These are phyloP conservation scores for Sitta europaea DNA, from an alignment of 2,113 vertebrate genomes.

Conservation along the genomic window DNA sequence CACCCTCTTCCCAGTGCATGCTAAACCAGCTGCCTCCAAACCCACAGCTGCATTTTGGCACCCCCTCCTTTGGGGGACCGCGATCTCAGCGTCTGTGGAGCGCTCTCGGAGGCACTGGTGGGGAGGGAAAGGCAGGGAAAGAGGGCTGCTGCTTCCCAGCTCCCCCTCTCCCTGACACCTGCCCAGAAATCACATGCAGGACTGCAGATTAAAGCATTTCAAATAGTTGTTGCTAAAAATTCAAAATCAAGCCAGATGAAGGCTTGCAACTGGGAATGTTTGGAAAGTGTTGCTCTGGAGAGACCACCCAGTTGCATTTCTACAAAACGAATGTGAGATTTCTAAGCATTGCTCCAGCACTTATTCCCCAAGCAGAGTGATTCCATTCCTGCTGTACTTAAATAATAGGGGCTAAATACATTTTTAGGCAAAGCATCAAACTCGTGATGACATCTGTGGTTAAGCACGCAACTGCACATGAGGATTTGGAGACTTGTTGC, in stretches of 20 bases:
- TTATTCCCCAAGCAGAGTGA: neutral
- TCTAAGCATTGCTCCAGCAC: neutral
- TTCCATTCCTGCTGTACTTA: constrained; percentile 34
- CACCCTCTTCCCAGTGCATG: neutral
- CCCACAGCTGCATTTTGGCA: neutral
- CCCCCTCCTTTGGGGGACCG: neutral
- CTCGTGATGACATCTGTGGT: constrained; percentile 23
- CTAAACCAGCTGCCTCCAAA: neutral
- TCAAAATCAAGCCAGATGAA: neutral
- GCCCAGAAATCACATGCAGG: neutral
- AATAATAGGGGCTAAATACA: neutral
- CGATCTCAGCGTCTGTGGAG: accelerated
- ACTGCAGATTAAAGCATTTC: neutral
- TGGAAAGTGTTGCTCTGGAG: neutral
- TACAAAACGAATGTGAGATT: neutral
- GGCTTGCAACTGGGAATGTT: neutral
- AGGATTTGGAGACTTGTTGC: neutral
- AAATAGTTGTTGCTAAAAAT: neutral
- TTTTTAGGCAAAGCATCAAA: constrained; percentile 46
- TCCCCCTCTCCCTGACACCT: neutral
- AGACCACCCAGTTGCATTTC: constrained; percentile 30
- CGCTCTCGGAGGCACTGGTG: neutral
- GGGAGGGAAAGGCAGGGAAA: neutral
- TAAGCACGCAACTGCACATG: neutral
- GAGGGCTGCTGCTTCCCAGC: neutral